Evolutionary conservation across 2,113 vertebrate genomes (phyloP).

Genomic region (Cyprinodon variegatus): DNA sequence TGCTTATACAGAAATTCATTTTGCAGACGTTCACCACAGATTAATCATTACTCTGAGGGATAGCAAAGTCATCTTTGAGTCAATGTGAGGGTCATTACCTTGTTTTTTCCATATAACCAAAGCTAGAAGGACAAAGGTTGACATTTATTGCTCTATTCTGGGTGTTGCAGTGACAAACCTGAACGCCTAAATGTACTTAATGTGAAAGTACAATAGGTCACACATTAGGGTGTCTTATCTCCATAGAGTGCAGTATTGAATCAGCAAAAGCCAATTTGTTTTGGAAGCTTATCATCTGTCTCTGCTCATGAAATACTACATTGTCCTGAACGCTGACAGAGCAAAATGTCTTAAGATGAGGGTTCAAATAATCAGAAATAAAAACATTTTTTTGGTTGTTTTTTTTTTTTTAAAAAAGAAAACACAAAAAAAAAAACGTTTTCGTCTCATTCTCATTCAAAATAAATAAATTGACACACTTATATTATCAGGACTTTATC

Average conservation of each 20-base stretch:
- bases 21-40: neutral
- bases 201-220: conserved; percentile 7
- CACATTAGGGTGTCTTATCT: conserved; percentile 13
- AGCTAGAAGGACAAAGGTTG: conserved; percentile 35
- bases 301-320: neutral
- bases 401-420: too few species aligned
- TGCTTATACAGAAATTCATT: neutral
- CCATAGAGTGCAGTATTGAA: neutral
- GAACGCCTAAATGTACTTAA: neutral
- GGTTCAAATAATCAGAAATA: neutral
- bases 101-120: conserved; percentile 3
- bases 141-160: conserved; percentile 1
- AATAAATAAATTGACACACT: too few species aligned
- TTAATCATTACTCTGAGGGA: neutral
- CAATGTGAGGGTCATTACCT: neutral
- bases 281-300: neutral
- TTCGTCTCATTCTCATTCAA: too few species aligned
- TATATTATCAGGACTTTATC: too few species aligned
- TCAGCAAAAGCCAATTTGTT: neutral
- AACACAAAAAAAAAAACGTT: too few species aligned
- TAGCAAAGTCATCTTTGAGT: neutral
- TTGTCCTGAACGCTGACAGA: neutral
- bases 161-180: neutral
- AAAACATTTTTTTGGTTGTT: too few species aligned
- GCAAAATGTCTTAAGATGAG: neutral